phyloP scores from a whole-genome alignment of 2,888 invertebrate species.

The Pharmacophagus antenor region DNA sequence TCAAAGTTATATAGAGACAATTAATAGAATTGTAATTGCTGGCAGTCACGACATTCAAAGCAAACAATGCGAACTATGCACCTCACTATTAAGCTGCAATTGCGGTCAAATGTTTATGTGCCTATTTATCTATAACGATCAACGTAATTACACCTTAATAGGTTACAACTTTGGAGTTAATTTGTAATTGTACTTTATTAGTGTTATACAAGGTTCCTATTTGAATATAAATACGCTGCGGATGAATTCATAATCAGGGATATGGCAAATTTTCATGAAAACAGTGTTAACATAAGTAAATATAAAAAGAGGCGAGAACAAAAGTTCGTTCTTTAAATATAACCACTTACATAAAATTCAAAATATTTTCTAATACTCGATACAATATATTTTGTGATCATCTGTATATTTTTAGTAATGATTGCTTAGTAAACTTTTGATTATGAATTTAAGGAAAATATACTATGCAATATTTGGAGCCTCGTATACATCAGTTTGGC shows the following conservation, averaged over 20 bases:
- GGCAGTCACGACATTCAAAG: conserved; percentile 55
- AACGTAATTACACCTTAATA: conserved; percentile 19
- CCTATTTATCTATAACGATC: conserved; percentile 22
- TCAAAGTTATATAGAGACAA: conserved; percentile 50
- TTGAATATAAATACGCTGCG: background rate
- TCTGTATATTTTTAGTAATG: too few species aligned
- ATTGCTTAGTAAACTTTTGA: too few species aligned
- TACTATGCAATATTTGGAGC: too few species aligned
- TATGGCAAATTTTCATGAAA: background rate
- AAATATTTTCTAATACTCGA: too few species aligned
- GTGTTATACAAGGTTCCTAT: background rate
- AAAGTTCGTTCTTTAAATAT: too few species aligned
- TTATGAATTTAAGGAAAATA: too few species aligned
- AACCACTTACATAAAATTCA: too few species aligned
- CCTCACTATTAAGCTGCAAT: conserved; percentile 47
- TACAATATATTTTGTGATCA: too few species aligned
- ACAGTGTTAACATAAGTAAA: too few species aligned
- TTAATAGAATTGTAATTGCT: conserved; percentile 61
- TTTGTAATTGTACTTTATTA: conserved; percentile 14
- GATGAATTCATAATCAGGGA: background rate
- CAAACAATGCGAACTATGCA: conserved; percentile 38
- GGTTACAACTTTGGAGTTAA: conserved; percentile 12
- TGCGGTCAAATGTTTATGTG: conserved; percentile 50
- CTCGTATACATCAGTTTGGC: too few species aligned
- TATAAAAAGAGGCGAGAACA: too few species aligned